Conservation (phyloP, 2,888 invertebrate species). For the Caenorhabditis afra region DNA sequence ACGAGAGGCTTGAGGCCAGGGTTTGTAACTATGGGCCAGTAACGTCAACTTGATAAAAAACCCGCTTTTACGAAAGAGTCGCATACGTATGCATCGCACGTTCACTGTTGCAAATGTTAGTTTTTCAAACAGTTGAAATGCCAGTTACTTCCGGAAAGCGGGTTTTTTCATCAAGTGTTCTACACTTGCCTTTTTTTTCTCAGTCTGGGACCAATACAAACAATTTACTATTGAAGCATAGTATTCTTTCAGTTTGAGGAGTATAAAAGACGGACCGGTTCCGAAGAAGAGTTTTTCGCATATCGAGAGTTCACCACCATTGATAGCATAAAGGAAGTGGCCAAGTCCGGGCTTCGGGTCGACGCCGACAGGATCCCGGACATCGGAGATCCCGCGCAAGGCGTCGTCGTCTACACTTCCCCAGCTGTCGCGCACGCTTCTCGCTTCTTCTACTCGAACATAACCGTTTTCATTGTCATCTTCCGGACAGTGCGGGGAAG, state of each 20-base stretch:
- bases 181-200: no score
- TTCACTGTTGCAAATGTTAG: no score
- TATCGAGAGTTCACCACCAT: slow-evolving; percentile 29
- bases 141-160: no score
- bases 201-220: no score
- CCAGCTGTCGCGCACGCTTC: slow-evolving; percentile 17
- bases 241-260: not conserved
- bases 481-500: slow-evolving; percentile 39
- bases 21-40: not conserved
- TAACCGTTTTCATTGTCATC: slow-evolving; percentile 18
- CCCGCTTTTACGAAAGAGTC: no score
- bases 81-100: no score
- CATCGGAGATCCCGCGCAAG: slow-evolving; percentile 39
- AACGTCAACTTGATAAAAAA: not conserved
- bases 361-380: slow-evolving; percentile 7
- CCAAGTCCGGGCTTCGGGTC: slow-evolving; percentile 15
- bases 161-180: no score
- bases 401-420: slow-evolving; percentile 36
- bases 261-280: not conserved
- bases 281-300: slow-evolving; percentile 3
- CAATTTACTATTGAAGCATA: not conserved
- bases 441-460: slow-evolving; percentile 16
- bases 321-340: not conserved
- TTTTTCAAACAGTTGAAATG: no score
- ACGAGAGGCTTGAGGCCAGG: not conserved